Evolutionary conservation across 2,113 vertebrate species (phyloP), one percentile per base, ranked within the genome.

Genomic region (Chamaetylas fuelleborni): DNA sequence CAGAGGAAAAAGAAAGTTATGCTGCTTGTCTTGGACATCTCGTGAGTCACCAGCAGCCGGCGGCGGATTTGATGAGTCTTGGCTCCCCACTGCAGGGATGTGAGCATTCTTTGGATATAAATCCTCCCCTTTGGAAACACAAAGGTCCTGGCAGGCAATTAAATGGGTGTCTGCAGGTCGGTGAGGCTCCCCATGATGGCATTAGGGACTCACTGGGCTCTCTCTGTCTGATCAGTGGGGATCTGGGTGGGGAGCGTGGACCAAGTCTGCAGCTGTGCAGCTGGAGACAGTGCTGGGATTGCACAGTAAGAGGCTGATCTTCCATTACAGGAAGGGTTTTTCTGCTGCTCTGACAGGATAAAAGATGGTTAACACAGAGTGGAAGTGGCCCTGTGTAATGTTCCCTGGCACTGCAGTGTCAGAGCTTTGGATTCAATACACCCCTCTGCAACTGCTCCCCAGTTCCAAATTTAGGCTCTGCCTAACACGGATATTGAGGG

Each of bases 1-100:
- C 43, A 71, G 87, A 92, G 51, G 79, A 69, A 90, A 82, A 92
- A 92, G 60, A 80, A 93, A 86, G 93, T 84, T 86, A 90, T 81
- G 48, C 53, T 81, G 88, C 88, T 90, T 90, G 65, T 93, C 86
- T 89, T 84, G 87, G 86, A 40, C 78, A 91, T 76, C 71, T 71
- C 24, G 9, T 94, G 74, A 96, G 88, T 83, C 95, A 93, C 1
- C 58, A 51, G 65, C 84, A 93, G 84, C 81, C 90, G 14, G 74
- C 47, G 72, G 57, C 1, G 2, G 36, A 84, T 69, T 72, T 79
- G 73, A 90, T 19, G 71, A 72, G 66, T 8, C 33, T 31, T 86
- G 84, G 84, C 61, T 93, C 38, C 54, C 40, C 43, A 24, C 9
- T 23, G 42, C 42, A 60, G n/a, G 11, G 67, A 34, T n/a, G 26